Evolutionary conservation across 2,113 vertebrate genomes (phyloP), one percentile per base, ranked within the genome.

Genomic region (Haplochromis vanheusdeni): DNA sequence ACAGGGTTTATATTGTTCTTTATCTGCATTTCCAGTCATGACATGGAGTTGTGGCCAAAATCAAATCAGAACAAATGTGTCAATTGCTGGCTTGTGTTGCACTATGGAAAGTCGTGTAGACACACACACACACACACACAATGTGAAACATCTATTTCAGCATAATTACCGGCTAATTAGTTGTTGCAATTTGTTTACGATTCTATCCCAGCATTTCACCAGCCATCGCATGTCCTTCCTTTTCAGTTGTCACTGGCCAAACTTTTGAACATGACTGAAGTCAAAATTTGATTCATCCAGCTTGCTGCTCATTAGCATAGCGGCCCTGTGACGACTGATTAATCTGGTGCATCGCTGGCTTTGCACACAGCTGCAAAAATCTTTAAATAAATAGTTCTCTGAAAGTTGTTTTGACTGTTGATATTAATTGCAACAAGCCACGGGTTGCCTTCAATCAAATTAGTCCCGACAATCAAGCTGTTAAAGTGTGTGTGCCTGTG

Each of bases 281-380:
- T 23, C 58, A 17, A 70, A 87, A 80, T 88, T 33, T 58, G 79
- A 79, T 86, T 60, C 49, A 79, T 54, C 56, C 51, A 17, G 31
- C 23, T 68, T 86, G 86, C 35, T 81, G 58, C 40, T 93, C 88
- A 91, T 93, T 89, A 92, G 79, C 73, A 86, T 55, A 55, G 51
- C 19, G 28, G 65, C 51, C 58, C 51, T 17, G 52, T 42, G 79
- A 89, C 17, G 35, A 9, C 11, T 70, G 83, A 92, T 90, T 88
- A 90, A 88, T 86, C 6, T 6, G 28, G 62, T 13, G 65, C 52
- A n/a, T 85, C n/a, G 17, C 42, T 55, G 52, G 79, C 10, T 80
- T 80, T 79, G 65, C 81, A 85, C 8, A 65, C 55, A 86, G 42
- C 55, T 42, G 80, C 62, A 79, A 45, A 85, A 86, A 82, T 54